Evolutionary conservation across 2,888 invertebrate genomes (phyloP).

Genomic region (Marasmarcha lunaedactyla): DNA sequence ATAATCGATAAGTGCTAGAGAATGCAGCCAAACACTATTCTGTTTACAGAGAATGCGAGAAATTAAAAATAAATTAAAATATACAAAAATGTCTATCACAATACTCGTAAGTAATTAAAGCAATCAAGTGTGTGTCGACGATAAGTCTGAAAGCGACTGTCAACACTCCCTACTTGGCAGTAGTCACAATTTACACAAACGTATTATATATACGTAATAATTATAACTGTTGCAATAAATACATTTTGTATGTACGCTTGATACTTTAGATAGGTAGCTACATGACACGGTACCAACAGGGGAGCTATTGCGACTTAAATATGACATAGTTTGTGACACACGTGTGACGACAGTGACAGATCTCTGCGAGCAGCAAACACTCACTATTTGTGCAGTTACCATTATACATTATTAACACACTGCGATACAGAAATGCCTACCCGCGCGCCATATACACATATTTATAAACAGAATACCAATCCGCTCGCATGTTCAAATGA

Average conservation of each 20-base stretch:
- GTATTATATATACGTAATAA: not conserved
- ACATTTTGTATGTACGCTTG: conserved; percentile 29
- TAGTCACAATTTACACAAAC: conserved; percentile 36
- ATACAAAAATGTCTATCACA: conserved; percentile 71
- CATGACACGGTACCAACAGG: conserved; percentile 25
- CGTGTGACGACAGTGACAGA: not conserved
- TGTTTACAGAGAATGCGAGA: conserved; percentile 52
- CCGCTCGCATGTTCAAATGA: no score
- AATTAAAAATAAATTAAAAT: conserved; percentile 70
- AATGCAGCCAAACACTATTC: conserved; percentile 55
- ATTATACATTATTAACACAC: no score
- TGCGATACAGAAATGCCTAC: no score
- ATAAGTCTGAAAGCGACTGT: conserved; percentile 5
- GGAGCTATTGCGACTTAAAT: conserved; percentile 18
- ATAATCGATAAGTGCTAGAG: conserved; percentile 36
- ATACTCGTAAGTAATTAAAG: conserved; percentile 72
- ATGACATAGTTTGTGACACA: conserved; percentile 6
- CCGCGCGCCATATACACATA: no score
- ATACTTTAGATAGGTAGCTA: conserved; percentile 29
- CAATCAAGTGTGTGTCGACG: conserved; percentile 54
- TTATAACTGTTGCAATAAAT: conserved; percentile 35
- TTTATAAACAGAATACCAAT: no score
- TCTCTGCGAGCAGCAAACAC: no score
- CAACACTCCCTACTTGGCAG: conserved; percentile 38
- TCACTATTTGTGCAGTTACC: no score